Percentiles rank a stretch among this genome's conserved stretches.
Evolutionary conservation across 2,797 vertebrate species (phyloP).

Genomic region (Calcarius lapponicus): DNA sequence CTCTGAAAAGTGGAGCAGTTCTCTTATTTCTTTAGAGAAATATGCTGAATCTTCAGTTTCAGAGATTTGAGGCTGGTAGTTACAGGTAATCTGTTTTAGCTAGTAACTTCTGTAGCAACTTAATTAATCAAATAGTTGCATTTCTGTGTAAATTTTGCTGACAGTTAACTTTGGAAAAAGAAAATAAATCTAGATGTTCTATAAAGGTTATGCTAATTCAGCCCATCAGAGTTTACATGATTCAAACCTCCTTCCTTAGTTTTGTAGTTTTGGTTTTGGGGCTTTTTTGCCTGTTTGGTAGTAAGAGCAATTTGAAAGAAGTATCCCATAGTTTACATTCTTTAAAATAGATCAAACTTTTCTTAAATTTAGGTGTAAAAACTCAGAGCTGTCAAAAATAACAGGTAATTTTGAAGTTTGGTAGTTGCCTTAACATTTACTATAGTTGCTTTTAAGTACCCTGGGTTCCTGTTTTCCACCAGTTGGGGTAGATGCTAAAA

Average conservation of each 20-base stretch:
- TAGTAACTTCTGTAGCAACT: background rate
- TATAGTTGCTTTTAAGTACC: background rate
- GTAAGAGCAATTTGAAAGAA: background rate
- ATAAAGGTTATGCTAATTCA: background rate
- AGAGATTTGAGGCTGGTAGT: background rate
- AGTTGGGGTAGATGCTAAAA: background rate
- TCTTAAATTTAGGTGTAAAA: background rate
- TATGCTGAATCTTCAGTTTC: background rate
- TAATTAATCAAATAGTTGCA: background rate
- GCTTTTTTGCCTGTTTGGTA: background rate
- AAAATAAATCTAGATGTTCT: background rate
- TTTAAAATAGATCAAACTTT: background rate
- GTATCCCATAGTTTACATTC: rapidly evolving
- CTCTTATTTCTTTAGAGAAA: background rate
- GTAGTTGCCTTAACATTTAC: background rate
- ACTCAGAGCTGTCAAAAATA: background rate
- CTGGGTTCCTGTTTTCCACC: background rate
- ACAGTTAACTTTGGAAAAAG: background rate
- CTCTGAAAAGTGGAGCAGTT: background rate
- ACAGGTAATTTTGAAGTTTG: background rate
- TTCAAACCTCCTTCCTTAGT: background rate
- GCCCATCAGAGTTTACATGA: background rate
- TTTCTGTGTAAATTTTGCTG: background rate
- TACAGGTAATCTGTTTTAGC: background rate
- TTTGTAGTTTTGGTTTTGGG: background rate